phyloP scores from a whole-genome alignment of 2,888 invertebrate genomes.

The Chironomus tentans region DNA sequence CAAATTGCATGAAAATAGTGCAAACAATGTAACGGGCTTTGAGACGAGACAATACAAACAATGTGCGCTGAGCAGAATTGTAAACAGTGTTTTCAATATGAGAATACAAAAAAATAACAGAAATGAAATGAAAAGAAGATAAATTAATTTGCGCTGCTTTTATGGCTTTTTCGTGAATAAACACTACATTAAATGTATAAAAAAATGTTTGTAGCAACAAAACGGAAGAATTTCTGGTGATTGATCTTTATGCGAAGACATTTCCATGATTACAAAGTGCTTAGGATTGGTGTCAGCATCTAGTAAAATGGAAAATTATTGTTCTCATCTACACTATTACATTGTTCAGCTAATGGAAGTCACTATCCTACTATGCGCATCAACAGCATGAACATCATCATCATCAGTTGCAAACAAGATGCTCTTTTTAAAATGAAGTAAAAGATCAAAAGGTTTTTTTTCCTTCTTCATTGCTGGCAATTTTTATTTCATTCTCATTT shows the following conservation, averaged over 20 bases:
- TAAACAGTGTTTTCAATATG: neutral
- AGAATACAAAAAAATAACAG: neutral
- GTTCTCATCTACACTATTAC: too few species aligned
- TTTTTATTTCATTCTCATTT: too few species aligned
- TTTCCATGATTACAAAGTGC: neutral
- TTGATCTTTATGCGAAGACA: slow-evolving; percentile 12
- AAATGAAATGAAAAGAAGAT: neutral
- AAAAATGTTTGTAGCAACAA: neutral
- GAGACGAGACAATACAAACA: neutral
- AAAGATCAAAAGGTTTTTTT: slow-evolving; percentile 1
- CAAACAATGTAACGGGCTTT: neutral
- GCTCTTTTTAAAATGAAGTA: neutral
- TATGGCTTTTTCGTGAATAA: slow-evolving; percentile 17
- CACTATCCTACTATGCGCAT: too few species aligned
- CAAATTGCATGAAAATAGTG: neutral
- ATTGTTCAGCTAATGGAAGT: too few species aligned
- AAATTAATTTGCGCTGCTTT: slow-evolving; percentile 16
- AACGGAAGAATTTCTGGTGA: neutral
- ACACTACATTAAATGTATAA: neutral
- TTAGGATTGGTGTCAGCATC: neutral
- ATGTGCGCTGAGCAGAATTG: neutral
- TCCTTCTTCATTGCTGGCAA: neutral
- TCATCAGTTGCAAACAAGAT: slow-evolving; percentile 1
- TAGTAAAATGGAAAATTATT: neutral
- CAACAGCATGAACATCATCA: too few species aligned